Conservation (phyloP, 2,797 vertebrate species). For the Philypnodon macrostomus region DNA sequence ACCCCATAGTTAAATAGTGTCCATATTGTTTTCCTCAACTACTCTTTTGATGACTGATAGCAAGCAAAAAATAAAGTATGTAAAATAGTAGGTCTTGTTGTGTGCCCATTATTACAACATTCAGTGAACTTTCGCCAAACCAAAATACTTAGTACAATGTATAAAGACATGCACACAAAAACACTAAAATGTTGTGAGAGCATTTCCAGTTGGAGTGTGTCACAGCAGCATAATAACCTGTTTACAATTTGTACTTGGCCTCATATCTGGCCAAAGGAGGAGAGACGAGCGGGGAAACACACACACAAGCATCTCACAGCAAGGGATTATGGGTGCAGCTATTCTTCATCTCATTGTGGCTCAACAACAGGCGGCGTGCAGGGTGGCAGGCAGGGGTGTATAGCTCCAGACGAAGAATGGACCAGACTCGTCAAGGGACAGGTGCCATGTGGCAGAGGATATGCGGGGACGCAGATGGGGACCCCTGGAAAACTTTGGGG, state of each 20-base stretch:
- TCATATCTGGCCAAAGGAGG: constrained; percentile 63
- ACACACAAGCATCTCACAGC: constrained; percentile 65
- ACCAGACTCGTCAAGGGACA: constrained; percentile 81
- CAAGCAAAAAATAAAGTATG: not conserved
- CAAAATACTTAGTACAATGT: constrained; percentile 40
- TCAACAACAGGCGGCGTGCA: constrained; percentile 78
- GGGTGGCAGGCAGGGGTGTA: constrained; percentile 73
- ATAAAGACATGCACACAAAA: constrained; percentile 60
- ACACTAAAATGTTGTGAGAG: constrained; percentile 58
- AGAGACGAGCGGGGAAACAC: constrained; percentile 39
- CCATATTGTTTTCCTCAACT: too few relatives aligned
- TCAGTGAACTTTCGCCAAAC: constrained; percentile 57
- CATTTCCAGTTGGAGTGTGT: constrained; percentile 70
- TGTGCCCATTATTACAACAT: constrained; percentile 17
- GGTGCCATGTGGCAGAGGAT: constrained; percentile 81
- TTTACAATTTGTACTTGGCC: constrained; percentile 82
- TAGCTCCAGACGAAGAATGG: constrained; percentile 78
- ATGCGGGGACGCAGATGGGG: constrained; percentile 77
- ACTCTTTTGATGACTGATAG: too few relatives aligned
- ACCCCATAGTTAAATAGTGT: too few relatives aligned
- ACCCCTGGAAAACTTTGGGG: constrained; percentile 80
- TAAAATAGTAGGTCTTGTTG: not conserved
- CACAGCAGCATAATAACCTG: constrained; percentile 80
- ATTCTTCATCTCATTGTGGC: constrained; percentile 82
- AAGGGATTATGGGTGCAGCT: constrained; percentile 81